Base-by-base conservation (phyloP, 2,797 vertebrate species). In the Myoxocephalus aenaeus region DNA sequence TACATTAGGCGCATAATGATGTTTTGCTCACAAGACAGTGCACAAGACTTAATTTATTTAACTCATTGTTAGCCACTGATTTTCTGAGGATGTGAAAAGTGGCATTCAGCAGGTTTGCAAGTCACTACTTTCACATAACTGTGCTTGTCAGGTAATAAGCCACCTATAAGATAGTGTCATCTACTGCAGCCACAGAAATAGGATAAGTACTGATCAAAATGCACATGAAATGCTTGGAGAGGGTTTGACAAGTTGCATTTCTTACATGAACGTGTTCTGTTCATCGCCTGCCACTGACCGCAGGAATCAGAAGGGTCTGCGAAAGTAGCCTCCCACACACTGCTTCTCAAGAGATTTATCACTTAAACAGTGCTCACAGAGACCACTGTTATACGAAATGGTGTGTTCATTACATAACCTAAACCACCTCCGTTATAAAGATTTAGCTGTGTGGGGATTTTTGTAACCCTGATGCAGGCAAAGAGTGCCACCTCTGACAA, bases 251-350 rank as follows among this genome's bases (percentile, higher is more conserved):
- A 80, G 77, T 84, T 80, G 54, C 13, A 70, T 73, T 74, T 66
- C 77, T 76, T 77, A 77, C 78, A 89, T 75, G 72, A 90, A 91
- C 88, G 83, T 63, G 63, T 51, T 62, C 71, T 84, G 87, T 86
- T 89, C 87, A 70, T 83, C 80, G 15, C 66, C 75, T 80, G 87
- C 76, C 83, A 82, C 42, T 79, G 74, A 90, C 92, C 90, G 1
- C 90, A 91, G 87, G 84, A 93, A 77, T 93, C 87, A 83, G 90
- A 90, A 53, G 83, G 75, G 72, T 74, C 90, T 90, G 94, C 25
- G 90, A 94, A 93, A 93, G 77, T 74, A 71, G 56, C 83, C 77
- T 86, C 94, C 92, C 88, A 92, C 92, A 85, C 90, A 69, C 74
- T 86, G 81, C 71, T 81, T 85, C 82, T 77, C 77, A 68, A 79